Base-by-base conservation (phyloP, 2,113 vertebrate species). In the Mugil cephalus region DNA sequence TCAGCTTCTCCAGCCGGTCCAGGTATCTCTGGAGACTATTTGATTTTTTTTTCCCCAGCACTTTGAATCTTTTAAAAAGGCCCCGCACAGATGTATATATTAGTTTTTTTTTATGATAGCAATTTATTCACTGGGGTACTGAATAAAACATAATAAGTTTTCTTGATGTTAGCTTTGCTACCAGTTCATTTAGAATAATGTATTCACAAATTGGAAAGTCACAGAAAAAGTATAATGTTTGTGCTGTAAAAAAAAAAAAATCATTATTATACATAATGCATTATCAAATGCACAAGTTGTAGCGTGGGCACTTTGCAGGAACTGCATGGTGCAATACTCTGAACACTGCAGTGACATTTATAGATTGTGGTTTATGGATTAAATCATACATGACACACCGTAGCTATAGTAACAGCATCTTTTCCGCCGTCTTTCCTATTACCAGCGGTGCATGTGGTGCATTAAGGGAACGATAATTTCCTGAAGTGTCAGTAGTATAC, bases 141-240 rank as follows among this genome's bases (percentile, higher is more conserved):
- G 70, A 81, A 83, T 83, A 74, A 88, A 76, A 70, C 68, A 83
- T 77, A 4, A 1, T 3, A 18, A 36, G 10, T 42, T 40, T 12
- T 38, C 53, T 24, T 18, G 5, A 55, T 39, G 2, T 68, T 58
- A 47, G 15, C 68, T 58, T 64, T 42, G 21, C 34, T 11, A 1
- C 9, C 9, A 6, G 51, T 82, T 30, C 47, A 71, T 69, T 64
- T 45, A 54, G n/a, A 82, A 39, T 79, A 55, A 74, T 79, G 12
- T 56, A 75, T 75, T 68, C 52, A 36, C 1, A n/a, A 15, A 46
- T 56, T 14, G 12, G 40, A 45, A 59, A 73, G 48, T 50, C 46
- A 45, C 7, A 51, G 39, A 39, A 3, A 55, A 67, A 45, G 35
- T 56, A 1, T 48, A 67, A 68, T 58, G 69, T 72, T 40, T 62